Evolutionary conservation across 2,888 invertebrate species (phyloP).

Genomic region (Oscheius sp.): DNA sequence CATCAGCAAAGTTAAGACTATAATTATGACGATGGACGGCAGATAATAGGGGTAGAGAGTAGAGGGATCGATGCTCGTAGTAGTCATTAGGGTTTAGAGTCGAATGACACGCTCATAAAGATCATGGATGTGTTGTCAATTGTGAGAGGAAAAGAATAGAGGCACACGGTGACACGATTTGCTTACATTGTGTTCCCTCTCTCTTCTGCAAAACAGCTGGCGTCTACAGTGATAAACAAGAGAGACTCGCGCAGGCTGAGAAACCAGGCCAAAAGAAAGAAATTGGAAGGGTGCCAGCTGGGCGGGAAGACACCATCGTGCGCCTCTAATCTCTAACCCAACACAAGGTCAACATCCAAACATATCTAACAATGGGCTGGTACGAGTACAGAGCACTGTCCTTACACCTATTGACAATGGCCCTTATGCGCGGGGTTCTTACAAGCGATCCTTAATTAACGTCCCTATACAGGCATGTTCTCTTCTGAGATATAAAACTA

Average conservation of each 20-base stretch:
- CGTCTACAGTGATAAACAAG: conserved; percentile 25
- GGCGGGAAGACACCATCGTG: conserved; percentile 30
- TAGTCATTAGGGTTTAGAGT: neutral
- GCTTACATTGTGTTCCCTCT: conserved; percentile 17
- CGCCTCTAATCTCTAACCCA: conserved; percentile 27
- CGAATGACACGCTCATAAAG: neutral
- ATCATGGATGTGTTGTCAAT: too few species aligned
- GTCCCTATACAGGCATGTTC: too few species aligned
- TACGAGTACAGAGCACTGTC: neutral
- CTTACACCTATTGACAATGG: neutral
- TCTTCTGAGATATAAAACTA: too few species aligned
- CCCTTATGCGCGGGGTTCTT: neutral
- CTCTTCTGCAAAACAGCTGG: conserved; percentile 16
- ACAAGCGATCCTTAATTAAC: too few species aligned
- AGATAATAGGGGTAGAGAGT: neutral
- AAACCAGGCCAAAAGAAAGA: conserved; percentile 5
- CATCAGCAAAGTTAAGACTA: neutral
- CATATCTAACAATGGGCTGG: conserved; percentile 23
- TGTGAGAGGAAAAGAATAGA: neutral
- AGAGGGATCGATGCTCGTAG: conserved; percentile 1
- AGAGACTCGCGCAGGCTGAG: conserved; percentile 5
- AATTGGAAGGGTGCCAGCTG: conserved; percentile 29
- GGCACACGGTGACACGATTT: conserved; percentile 21
- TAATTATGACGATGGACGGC: conserved; percentile 9
- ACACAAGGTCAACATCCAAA: conserved; percentile 27